These are phyloP conservation scores for Diplazon laetatorius DNA, from an alignment of 2,888 invertebrate species.

Conservation along the genomic window DNA sequence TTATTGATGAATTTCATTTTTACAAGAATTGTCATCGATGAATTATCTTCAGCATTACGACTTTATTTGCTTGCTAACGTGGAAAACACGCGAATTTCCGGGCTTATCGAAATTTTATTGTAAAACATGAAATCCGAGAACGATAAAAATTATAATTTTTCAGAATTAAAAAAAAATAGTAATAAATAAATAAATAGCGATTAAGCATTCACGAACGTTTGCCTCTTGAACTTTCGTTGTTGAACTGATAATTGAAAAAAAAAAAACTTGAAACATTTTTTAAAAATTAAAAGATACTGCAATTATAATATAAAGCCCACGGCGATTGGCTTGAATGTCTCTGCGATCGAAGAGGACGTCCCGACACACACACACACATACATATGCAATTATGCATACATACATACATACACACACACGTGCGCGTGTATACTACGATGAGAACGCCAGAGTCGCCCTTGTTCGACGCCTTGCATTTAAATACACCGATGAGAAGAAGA, in stretches of 20 bases:
- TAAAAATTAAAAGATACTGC: too few relatives aligned
- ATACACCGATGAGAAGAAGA: slow-evolving; percentile 38
- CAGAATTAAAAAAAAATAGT: neutral
- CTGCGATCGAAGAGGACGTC: slow-evolving; percentile 38
- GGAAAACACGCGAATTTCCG: slow-evolving; percentile 24
- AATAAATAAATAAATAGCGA: slow-evolving; percentile 16
- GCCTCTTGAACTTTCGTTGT: slow-evolving; percentile 63
- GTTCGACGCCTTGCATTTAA: slow-evolving; percentile 64
- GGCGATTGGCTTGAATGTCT: slow-evolving; percentile 33
- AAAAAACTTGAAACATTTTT: too few relatives aligned
- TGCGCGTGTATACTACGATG: slow-evolving; percentile 49
- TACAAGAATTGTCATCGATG: slow-evolving; percentile 49
- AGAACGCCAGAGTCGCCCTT: slow-evolving; percentile 66
- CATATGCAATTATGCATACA: too few relatives aligned
- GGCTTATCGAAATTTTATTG: slow-evolving; percentile 33
- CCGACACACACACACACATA: slow-evolving; percentile 40
- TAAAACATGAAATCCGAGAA: slow-evolving; percentile 41
- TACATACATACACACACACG: too few relatives aligned
- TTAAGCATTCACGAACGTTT: slow-evolving; percentile 63
- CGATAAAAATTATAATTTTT: too few relatives aligned
- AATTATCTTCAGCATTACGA: slow-evolving; percentile 58
- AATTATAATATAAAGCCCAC: too few relatives aligned
- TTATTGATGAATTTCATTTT: slow-evolving; percentile 16
- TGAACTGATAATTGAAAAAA: slow-evolving; percentile 51
- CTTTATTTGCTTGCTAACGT: slow-evolving; percentile 46